Conservation (phyloP, 2,888 invertebrate species). For the Macrosiphum euphorbiae region DNA sequence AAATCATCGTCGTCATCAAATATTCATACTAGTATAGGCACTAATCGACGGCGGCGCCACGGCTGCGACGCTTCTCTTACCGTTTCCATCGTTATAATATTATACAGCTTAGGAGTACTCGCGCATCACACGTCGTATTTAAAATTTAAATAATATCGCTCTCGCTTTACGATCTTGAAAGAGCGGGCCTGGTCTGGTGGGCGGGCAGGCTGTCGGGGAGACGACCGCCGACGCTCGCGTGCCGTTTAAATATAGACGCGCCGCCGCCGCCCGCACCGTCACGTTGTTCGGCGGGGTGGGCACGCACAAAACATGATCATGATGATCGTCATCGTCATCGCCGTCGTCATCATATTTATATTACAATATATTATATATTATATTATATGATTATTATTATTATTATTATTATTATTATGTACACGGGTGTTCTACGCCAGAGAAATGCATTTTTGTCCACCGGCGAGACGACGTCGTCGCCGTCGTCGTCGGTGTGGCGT, state of each 20-base stretch:
- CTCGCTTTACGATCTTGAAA: background rate
- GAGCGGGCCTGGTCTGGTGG: background rate
- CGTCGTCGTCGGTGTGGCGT: background rate
- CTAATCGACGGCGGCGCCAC: background rate
- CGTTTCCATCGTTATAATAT: background rate
- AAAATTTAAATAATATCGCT: background rate
- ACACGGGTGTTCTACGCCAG: background rate
- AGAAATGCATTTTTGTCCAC: background rate
- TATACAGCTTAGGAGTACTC: background rate
- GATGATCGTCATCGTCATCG: background rate
- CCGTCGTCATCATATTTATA: background rate
- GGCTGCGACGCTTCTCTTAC: background rate
- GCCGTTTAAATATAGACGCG: constrained; percentile 57
- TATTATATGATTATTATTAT: background rate
- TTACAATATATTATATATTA: background rate
- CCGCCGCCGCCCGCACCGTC: constrained; percentile 8
- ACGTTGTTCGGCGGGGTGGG: background rate
- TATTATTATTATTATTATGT: background rate
- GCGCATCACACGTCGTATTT: background rate
- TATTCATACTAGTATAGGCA: background rate
- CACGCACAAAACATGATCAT: background rate
- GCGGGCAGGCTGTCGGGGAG: background rate
- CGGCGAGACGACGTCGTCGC: background rate
- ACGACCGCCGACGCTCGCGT: constrained; percentile 42
- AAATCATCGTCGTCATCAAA: background rate